phyloP scores from a whole-genome alignment of 1,140 invertebrate species.

The Kradibia gibbosae region DNA sequence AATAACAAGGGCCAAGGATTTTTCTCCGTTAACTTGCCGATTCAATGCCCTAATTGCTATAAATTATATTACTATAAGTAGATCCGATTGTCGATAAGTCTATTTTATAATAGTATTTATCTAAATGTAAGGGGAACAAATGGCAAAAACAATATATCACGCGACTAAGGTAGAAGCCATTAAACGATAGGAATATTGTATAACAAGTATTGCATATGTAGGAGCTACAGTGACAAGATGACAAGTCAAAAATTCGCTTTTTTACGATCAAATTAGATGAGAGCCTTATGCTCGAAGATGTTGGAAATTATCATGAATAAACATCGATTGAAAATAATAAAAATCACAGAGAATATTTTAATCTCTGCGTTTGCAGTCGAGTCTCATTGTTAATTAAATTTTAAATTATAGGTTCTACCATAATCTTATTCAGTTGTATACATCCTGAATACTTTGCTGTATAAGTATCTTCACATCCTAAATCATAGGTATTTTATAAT shows the following conservation, averaged over 20 bases:
- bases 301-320: not conserved
- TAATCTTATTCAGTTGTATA: not conserved
- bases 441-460: not conserved
- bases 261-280: not conserved
- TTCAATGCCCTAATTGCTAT: not conserved
- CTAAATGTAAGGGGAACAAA: too few species aligned
- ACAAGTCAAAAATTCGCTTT: not conserved
- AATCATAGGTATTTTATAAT: constrained; percentile 1
- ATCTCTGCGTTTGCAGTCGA: not conserved
- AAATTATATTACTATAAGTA: not conserved
- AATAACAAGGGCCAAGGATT: not conserved
- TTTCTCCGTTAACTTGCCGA: not conserved
- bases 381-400: not conserved
- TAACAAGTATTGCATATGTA: too few species aligned
- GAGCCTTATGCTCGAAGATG: not conserved
- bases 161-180: too few species aligned
- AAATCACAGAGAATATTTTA: not conserved
- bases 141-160: too few species aligned
- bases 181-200: too few species aligned
- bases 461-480: not conserved
- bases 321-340: not conserved
- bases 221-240: not conserved
- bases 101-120: too few species aligned
- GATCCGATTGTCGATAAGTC: too few species aligned
- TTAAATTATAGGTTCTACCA: not conserved